phyloP scores from a whole-genome alignment of 1,140 invertebrate species.

The Euglossa dilemma region DNA sequence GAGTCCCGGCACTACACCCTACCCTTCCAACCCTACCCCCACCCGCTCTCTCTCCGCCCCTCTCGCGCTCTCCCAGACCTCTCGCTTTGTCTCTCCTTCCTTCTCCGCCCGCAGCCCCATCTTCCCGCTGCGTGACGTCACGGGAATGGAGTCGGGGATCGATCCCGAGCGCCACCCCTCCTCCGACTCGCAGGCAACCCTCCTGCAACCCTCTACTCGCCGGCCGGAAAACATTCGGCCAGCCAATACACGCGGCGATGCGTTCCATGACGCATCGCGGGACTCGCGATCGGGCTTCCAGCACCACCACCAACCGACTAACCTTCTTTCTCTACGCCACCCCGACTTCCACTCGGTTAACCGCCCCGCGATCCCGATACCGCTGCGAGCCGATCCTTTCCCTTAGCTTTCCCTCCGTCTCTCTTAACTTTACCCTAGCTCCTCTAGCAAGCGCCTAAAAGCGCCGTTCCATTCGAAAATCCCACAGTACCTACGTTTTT shows the following conservation, averaged over 20 bases:
- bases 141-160: constrained; percentile 68
- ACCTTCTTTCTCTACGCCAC: background rate
- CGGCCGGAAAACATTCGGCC: constrained; percentile 63
- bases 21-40: background rate
- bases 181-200: too few relatives aligned
- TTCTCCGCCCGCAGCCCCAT: constrained; percentile 15
- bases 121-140: constrained; percentile 61
- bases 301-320: background rate
- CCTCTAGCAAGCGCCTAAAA: too few relatives aligned
- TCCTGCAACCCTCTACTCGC: too few relatives aligned
- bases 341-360: background rate
- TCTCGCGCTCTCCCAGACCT: constrained; percentile 14
- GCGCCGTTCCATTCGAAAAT: too few relatives aligned
- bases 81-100: constrained; percentile 10
- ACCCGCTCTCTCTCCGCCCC: background rate
- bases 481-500: too few relatives aligned
- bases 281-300: background rate
- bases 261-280: background rate
- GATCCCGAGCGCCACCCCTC: constrained; percentile 63
- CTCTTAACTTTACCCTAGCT: too few relatives aligned
- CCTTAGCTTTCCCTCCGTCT: too few relatives aligned
- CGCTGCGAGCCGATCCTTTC: too few relatives aligned
- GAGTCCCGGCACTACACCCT: constrained; percentile 52
- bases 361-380: too few relatives aligned
- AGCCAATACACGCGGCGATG: background rate